Conservation (phyloP, 2,797 vertebrate species). For the Myiotriccus ornatus region DNA sequence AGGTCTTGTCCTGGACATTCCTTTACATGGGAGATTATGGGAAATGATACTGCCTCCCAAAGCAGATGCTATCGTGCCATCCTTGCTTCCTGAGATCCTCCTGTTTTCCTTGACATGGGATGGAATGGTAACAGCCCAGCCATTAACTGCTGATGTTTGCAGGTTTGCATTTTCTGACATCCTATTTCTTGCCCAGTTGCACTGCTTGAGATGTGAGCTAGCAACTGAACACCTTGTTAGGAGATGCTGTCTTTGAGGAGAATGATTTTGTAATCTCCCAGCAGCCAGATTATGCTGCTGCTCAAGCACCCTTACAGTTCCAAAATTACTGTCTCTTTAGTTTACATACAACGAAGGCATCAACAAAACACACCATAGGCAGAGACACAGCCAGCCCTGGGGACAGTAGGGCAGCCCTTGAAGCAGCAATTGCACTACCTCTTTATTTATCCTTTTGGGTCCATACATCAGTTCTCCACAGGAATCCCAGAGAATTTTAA, state of each 20-base stretch:
- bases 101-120: neutral
- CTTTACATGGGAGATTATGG: neutral
- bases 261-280: neutral
- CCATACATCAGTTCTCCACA: conserved; percentile 14
- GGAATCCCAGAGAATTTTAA: conserved; percentile 55
- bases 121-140: neutral
- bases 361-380: neutral
- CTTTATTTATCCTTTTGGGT: conserved; percentile 37
- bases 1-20: neutral
- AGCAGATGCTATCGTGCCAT: neutral
- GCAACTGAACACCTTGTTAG: neutral
- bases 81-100: neutral
- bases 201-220: neutral
- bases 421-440: conserved; percentile 2
- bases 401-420: neutral
- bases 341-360: conserved; percentile 1
- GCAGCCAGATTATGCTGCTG: neutral
- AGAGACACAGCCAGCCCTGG: neutral
- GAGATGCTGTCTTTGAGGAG: neutral
- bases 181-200: neutral
- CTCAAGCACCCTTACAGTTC: neutral
- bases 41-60: neutral
- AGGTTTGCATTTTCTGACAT: neutral
- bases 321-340: neutral
- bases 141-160: neutral